Evolutionary conservation across 2,888 invertebrate species (phyloP).

Genomic region (Lasiommata megera): DNA sequence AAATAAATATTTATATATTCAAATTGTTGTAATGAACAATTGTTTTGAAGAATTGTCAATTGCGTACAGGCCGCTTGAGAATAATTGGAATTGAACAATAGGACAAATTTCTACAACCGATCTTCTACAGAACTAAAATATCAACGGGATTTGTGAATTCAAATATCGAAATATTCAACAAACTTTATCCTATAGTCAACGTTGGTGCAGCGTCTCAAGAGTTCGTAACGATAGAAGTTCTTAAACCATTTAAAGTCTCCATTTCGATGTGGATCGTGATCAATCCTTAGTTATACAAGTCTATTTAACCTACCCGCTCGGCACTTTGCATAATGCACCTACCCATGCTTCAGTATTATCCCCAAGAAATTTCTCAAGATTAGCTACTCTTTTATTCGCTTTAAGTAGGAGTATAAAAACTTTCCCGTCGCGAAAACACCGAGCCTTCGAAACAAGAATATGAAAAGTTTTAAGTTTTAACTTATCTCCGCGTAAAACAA

Average conservation of each 20-base stretch:
- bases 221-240: conserved; percentile 67
- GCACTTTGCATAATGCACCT: conserved; percentile 30
- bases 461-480: conserved; percentile 16
- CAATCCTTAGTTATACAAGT: conserved; percentile 42
- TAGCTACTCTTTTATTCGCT: conserved; percentile 27
- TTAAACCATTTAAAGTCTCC: conserved; percentile 49
- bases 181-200: conserved; percentile 46
- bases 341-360: conserved; percentile 16
- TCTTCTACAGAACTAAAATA: too few relatives aligned
- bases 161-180: conserved; percentile 54
- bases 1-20: too few relatives aligned
- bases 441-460: conserved; percentile 14
- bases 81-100: too few relatives aligned
- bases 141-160: not conserved
- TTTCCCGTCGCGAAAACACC: conserved; percentile 17
- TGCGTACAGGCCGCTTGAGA: too few relatives aligned
- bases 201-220: conserved; percentile 56
- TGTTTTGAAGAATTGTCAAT: too few relatives aligned
- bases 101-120: too few relatives aligned
- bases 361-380: conserved; percentile 23
- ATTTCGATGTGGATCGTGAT: conserved; percentile 43
- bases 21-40: too few relatives aligned
- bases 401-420: conserved; percentile 25
- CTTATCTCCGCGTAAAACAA: conserved; percentile 11
- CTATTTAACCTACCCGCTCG: conserved; percentile 27